phyloP scores from a whole-genome alignment of 1,140 invertebrate genomes.

The Anoplophora glabripennis region DNA sequence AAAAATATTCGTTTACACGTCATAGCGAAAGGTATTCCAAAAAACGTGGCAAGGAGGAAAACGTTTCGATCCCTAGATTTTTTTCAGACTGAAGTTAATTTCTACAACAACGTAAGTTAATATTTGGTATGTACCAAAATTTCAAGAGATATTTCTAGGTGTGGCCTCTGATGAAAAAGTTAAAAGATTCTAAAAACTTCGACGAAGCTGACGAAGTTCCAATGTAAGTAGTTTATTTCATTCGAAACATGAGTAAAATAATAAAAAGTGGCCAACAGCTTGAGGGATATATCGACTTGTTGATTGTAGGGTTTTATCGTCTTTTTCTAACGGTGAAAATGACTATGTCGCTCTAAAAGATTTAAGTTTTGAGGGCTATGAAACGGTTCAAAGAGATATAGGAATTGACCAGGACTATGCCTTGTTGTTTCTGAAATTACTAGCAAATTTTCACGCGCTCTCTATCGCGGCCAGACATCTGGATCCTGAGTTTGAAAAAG shows the following conservation, averaged over 20 bases:
- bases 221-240: slow-evolving; percentile 25
- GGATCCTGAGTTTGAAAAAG: slow-evolving; percentile 55
- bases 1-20: slow-evolving; percentile 47
- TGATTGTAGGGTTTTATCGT: slow-evolving; percentile 55
- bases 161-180: slow-evolving; percentile 53
- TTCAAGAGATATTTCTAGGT: slow-evolving; percentile 28
- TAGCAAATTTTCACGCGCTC: slow-evolving; percentile 67
- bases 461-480: slow-evolving; percentile 67
- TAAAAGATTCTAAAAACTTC: slow-evolving; percentile 51
- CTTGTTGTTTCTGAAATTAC: slow-evolving; percentile 54
- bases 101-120: slow-evolving; percentile 58
- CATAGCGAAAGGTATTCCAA: slow-evolving; percentile 63
- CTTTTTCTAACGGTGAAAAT: slow-evolving; percentile 58
- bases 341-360: slow-evolving; percentile 68
- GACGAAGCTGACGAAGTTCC: slow-evolving; percentile 55
- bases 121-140: slow-evolving; percentile 7
- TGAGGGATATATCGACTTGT: slow-evolving; percentile 53
- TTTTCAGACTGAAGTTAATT: slow-evolving; percentile 65
- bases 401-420: slow-evolving; percentile 55
- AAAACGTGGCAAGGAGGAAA: slow-evolving; percentile 58
- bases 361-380: slow-evolving; percentile 55
- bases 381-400: slow-evolving; percentile 51
- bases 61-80: slow-evolving; percentile 66
- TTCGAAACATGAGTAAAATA: slow-evolving; percentile 45
- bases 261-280: slow-evolving; percentile 50